These are phyloP conservation scores for Erethizon dorsatum DNA, from an alignment of 2,797 vertebrate genomes.

Conservation along the genomic window DNA sequence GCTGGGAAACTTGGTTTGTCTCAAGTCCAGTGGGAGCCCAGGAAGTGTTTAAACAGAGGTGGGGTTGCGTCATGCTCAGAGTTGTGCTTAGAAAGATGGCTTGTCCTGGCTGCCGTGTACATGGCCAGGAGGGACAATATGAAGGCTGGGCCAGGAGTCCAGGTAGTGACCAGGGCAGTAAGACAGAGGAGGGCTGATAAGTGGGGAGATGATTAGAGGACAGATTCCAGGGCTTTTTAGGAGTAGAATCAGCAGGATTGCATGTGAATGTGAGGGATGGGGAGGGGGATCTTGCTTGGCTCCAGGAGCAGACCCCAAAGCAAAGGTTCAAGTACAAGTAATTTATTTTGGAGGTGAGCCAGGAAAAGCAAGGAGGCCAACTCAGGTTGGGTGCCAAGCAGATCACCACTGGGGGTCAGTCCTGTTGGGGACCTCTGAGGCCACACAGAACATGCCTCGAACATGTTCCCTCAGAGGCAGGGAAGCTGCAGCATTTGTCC, in stretches of 20 bases:
- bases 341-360: conserved; percentile 30
- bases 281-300: background rate
- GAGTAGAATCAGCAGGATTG: background rate
- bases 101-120: background rate
- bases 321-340: background rate
- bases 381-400: background rate
- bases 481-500: background rate
- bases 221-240: background rate
- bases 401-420: background rate
- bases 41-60: background rate
- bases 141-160: background rate
- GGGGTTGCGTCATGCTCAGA: background rate
- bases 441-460: background rate
- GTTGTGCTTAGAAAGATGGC: background rate
- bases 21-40: background rate
- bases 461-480: background rate
- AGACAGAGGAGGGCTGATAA: background rate
- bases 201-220: background rate
- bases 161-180: background rate
- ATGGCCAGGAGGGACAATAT: background rate
- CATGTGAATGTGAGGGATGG: background rate
- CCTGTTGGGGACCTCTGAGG: background rate
- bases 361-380: background rate
- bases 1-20: conserved; percentile 4
- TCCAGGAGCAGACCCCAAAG: background rate